Evolutionary conservation across 2,888 invertebrate genomes (phyloP).

Genomic region (Onthophagus sagittarius): DNA sequence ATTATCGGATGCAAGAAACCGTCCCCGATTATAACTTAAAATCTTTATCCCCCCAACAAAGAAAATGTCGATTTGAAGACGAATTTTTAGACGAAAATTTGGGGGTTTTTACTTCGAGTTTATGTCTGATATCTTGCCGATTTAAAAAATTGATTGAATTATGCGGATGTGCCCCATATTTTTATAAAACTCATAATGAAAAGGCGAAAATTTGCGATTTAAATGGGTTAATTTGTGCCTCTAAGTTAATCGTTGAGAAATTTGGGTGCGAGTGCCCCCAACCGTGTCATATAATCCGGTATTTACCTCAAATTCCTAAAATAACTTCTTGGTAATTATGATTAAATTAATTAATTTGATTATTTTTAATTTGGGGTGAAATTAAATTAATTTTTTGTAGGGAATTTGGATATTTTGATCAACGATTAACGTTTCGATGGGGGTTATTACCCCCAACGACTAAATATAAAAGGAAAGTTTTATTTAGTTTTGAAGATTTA

Average conservation of each 20-base stretch:
- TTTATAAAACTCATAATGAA: constrained; percentile 52
- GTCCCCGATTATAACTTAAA: constrained; percentile 50
- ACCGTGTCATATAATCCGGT: constrained; percentile 48
- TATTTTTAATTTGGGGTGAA: background rate
- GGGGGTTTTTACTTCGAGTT: constrained; percentile 56
- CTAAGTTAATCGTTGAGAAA: constrained; percentile 42
- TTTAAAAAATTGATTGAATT: constrained; percentile 50
- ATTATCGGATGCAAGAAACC: constrained; percentile 52
- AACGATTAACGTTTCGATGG: constrained; percentile 52
- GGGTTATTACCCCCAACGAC: constrained; percentile 54
- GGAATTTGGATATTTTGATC: constrained; percentile 45
- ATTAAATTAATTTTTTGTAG: constrained; percentile 27
- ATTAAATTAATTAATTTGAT: no score
- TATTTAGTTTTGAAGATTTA: constrained; percentile 62
- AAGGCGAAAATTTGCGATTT: background rate
- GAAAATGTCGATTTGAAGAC: constrained; percentile 55
- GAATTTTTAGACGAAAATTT: constrained; percentile 47
- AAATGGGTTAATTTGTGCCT: constrained; percentile 44
- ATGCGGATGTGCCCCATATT: constrained; percentile 60
- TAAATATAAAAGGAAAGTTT: constrained; percentile 57
- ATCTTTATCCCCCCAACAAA: constrained; percentile 48
- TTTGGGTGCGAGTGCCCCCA: constrained; percentile 49
- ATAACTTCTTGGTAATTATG: constrained; percentile 43
- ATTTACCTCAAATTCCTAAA: constrained; percentile 45
- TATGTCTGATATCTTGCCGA: constrained; percentile 57